Conservation (phyloP, 2,888 invertebrate genomes). For the Trachelus iudaicus region DNA sequence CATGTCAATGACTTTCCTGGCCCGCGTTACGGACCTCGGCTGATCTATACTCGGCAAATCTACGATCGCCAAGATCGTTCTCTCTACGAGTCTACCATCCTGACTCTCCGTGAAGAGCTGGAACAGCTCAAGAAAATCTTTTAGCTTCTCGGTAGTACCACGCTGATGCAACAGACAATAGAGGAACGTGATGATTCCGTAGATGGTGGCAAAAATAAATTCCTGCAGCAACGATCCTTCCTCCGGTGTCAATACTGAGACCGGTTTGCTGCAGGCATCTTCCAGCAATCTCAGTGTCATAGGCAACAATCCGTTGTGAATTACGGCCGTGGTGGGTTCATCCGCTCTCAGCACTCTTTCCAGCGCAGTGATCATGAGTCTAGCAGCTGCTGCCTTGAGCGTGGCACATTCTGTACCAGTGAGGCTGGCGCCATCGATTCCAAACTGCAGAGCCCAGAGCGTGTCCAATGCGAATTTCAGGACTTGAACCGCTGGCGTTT, state of each 20-base stretch:
- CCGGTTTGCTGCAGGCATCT: constrained; percentile 65
- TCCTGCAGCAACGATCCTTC: constrained; percentile 70
- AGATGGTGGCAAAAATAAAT: constrained; percentile 72
- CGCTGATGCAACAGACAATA: constrained; percentile 70
- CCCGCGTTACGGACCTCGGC: constrained; percentile 64
- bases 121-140: constrained; percentile 72
- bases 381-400: constrained; percentile 70
- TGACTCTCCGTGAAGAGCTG: constrained; percentile 71
- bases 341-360: constrained; percentile 70
- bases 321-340: constrained; percentile 69
- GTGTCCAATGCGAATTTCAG: constrained; percentile 73
- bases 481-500: constrained; percentile 71
- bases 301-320: constrained; percentile 73
- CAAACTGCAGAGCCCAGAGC: constrained; percentile 72
- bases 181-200: constrained; percentile 71
- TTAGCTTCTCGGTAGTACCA: constrained; percentile 66
- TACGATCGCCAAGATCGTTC: constrained; percentile 70
- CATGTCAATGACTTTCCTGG: constrained; percentile 70
- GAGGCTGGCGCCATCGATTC: constrained; percentile 64
- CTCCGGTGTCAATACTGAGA: constrained; percentile 37
- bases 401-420: constrained; percentile 64
- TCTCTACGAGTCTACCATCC: constrained; percentile 70
- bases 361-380: constrained; percentile 70
- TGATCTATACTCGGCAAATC: constrained; percentile 66
- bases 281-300: constrained; percentile 72